A percentile compares a stretch with the other conserved stretches of the same genome.
These are phyloP conservation scores for Urocolius indicus DNA, from an alignment of 2,113 vertebrate genomes.

Conservation along the genomic window DNA sequence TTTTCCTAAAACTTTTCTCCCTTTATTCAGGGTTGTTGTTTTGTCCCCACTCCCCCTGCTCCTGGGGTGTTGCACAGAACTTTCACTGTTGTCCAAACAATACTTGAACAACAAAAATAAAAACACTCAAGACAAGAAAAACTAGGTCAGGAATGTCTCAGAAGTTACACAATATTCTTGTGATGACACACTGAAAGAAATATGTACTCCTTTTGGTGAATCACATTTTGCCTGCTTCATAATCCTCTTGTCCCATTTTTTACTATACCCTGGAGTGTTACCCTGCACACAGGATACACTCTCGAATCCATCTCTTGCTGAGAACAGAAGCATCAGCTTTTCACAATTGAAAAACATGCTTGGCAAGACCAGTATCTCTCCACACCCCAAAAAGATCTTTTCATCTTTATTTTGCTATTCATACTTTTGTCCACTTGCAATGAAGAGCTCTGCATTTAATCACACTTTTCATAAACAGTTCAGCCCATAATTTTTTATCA, in stretches of 20 bases:
- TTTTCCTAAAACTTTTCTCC: neutral
- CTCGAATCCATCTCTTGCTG: neutral
- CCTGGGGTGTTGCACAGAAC: neutral
- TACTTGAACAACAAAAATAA: slow-evolving; percentile 17
- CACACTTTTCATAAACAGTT: slow-evolving; percentile 3
- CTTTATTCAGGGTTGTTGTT: neutral
- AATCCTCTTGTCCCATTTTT: slow-evolving; percentile 47
- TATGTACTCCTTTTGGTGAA: slow-evolving; percentile 4
- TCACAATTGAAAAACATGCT: neutral
- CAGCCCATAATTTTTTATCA: slow-evolving; percentile 10
- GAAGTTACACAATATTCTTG: slow-evolving; percentile 22
- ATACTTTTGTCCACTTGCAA: neutral
- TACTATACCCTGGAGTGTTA: neutral
- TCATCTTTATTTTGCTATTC: neutral
- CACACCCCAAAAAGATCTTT: neutral
- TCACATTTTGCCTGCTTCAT: slow-evolving; percentile 11
- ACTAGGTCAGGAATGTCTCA: slow-evolving; percentile 55
- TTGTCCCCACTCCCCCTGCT: neutral
- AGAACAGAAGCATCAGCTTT: neutral
- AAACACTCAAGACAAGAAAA: slow-evolving; percentile 38
- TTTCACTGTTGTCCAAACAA: slow-evolving; percentile 17
- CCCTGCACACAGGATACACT: neutral
- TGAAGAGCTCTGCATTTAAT: neutral
- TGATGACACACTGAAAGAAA: slow-evolving; percentile 40
- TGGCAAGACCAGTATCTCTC: neutral